Percentiles rank a stretch among this genome's conserved stretches.
Evolutionary conservation across 2,888 invertebrate species (phyloP).

Genomic region (Calliphora vomitoria): DNA sequence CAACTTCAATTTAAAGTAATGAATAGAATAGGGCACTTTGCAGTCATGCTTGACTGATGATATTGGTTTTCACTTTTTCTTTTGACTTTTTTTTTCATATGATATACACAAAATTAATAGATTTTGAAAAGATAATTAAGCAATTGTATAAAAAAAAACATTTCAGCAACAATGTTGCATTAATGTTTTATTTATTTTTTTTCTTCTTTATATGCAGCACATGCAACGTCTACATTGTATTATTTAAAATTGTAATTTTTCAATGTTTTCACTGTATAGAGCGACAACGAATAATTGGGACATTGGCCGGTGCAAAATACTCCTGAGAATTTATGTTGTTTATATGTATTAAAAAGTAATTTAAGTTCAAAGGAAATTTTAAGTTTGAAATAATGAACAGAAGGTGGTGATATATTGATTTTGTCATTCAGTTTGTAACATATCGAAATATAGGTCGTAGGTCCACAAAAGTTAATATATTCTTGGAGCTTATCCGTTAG

Average conservation of each 20-base stretch:
- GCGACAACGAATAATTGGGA: constrained; percentile 31
- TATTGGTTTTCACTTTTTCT: background rate
- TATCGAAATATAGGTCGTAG: too few species aligned
- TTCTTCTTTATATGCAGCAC: constrained; percentile 8
- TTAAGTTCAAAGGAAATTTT: too few species aligned
- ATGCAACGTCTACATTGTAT: constrained; percentile 44
- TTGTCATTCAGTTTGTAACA: too few species aligned
- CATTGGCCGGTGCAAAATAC: background rate
- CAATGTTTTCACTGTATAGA: background rate
- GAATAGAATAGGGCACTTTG: background rate
- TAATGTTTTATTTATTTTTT: constrained; percentile 30
- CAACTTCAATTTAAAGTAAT: too few species aligned
- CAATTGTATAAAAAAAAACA: constrained; percentile 12
- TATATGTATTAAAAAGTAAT: too few species aligned
- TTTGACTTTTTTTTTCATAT: background rate
- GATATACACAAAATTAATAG: background rate
- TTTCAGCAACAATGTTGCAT: constrained; percentile 59
- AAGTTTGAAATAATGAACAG: too few species aligned
- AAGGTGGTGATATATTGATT: too few species aligned
- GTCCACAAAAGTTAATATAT: too few species aligned
- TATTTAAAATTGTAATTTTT: constrained; percentile 28
- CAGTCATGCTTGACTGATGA: background rate
- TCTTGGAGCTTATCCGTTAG: too few species aligned
- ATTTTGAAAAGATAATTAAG: constrained; percentile 32
- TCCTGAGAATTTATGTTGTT: too few species aligned